A percentile compares a stretch with the other conserved stretches of the same genome.
Conservation (phyloP, 2,888 invertebrate species). For the Lasioglossum figueresi region DNA sequence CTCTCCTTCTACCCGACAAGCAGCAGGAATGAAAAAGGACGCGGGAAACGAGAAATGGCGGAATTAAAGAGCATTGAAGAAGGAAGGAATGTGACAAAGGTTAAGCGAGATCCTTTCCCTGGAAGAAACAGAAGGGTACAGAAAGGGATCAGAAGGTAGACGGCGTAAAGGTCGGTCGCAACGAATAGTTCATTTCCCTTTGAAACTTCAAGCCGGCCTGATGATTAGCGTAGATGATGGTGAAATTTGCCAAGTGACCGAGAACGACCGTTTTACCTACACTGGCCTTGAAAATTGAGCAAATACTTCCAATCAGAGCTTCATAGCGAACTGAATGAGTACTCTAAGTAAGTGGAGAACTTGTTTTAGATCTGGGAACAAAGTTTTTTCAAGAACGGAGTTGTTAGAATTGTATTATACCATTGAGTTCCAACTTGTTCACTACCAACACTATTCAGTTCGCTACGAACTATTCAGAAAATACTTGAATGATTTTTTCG, state of each 20-base stretch:
- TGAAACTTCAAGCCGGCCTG: slow-evolving; percentile 61
- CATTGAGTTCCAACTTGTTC: background rate
- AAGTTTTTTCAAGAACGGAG: background rate
- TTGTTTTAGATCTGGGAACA: background rate
- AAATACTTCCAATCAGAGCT: slow-evolving; percentile 37
- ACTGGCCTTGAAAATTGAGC: slow-evolving; percentile 61
- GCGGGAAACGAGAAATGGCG: slow-evolving; percentile 20
- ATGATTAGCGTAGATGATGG: slow-evolving; percentile 61
- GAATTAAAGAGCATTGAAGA: slow-evolving; percentile 41
- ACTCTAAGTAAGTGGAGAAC: background rate
- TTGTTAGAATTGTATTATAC: background rate
- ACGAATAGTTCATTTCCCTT: slow-evolving; percentile 75
- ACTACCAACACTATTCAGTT: too few species aligned
- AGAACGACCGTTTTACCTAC: slow-evolving; percentile 51
- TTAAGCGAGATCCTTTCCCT: slow-evolving; percentile 21
- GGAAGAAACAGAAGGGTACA: slow-evolving; percentile 7
- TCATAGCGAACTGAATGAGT: background rate
- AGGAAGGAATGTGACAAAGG: slow-evolving; percentile 39
- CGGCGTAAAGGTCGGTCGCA: slow-evolving; percentile 64
- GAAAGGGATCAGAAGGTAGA: slow-evolving; percentile 32
- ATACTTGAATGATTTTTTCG: background rate
- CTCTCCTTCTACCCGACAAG: background rate
- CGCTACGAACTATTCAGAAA: too few species aligned
- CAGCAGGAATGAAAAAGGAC: background rate
- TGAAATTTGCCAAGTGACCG: slow-evolving; percentile 64